Evolutionary conservation across 2,797 vertebrate genomes (phyloP), one percentile per base, ranked within the genome.

Genomic region (Poeciliopsis infans): DNA sequence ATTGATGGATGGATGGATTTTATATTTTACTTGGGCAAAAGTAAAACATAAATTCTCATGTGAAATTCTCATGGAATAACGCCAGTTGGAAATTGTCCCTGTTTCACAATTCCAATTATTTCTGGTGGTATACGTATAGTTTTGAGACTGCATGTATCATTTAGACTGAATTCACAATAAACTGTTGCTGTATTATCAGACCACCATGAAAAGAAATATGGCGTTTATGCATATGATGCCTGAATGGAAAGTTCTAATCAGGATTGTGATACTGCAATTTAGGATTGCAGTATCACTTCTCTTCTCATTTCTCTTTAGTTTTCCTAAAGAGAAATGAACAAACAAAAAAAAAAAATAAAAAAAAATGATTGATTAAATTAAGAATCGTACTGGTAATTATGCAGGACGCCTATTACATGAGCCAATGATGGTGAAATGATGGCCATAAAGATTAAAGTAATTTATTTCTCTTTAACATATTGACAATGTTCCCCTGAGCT

Each of bases 381-480:
- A 74, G 3, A 55, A 4, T 31, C 36, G 57, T 47, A 43, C 23
- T 74, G 36, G 51, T 59, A 43, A 59, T 25, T 74, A 72, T 74
- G 46, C 64, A 53, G 23, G 33, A 69, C 51, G 25, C 61, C 10
- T 51, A 41, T 69, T 71, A 78, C 8, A 20, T 31, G 23, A 61
- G 25, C 45, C 55, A 73, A 59, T 51, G 43, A 49, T 11, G 55
- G 61, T 61, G 57, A 73, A 39, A 66, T 53, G 47, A 66, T 43
- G 36, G n/a, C 33, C 31, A 72, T 79, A 46, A 68, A 69, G 47
- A 66, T 28, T 3, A 2, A 59, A 74, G 47, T 84, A 8, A 72
- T n/a, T 72, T 43, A 79, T 73, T 77, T 57, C 7, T 57, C 46
- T 79, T 77, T 36, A 45, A 55, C 43, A 75, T 47, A 47, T n/a